phyloP scores from a whole-genome alignment of 2,888 invertebrate genomes.

The Lasioglossum pauxillum region DNA sequence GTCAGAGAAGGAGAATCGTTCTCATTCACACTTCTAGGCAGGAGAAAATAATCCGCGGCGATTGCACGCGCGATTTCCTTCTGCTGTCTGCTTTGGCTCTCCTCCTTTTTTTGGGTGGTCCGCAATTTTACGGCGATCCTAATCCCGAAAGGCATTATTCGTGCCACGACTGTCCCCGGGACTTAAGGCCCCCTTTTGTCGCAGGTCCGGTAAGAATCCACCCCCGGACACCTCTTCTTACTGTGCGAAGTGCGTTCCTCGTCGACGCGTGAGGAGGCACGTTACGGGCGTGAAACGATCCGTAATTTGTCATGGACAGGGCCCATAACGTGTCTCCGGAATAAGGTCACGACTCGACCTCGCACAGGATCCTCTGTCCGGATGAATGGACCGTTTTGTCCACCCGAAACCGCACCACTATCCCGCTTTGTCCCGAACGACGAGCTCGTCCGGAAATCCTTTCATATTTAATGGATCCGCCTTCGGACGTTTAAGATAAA shows the following conservation, averaged over 20 bases:
- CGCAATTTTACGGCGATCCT: slow-evolving; percentile 69
- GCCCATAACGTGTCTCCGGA: slow-evolving; percentile 54
- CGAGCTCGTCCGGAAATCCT: slow-evolving; percentile 33
- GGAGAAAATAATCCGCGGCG: slow-evolving; percentile 62
- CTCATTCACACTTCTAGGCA: slow-evolving; percentile 39
- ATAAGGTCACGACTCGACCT: slow-evolving; percentile 58
- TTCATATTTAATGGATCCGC: slow-evolving; percentile 22
- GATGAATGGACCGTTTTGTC: slow-evolving; percentile 53
- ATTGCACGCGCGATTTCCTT: slow-evolving; percentile 69
- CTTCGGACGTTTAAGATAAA: slow-evolving; percentile 19
- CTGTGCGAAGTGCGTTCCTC: slow-evolving; percentile 66
- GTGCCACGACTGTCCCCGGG: slow-evolving; percentile 81
- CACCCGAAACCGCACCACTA: slow-evolving; percentile 22
- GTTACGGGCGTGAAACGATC: slow-evolving; percentile 84
- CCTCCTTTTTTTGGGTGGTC: slow-evolving; percentile 78
- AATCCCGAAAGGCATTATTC: slow-evolving; percentile 83
- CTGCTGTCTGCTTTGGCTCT: slow-evolving; percentile 31
- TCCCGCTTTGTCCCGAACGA: not conserved
- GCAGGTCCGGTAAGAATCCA: slow-evolving; percentile 70
- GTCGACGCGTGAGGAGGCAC: slow-evolving; percentile 82
- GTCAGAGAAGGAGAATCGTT: slow-evolving; percentile 21
- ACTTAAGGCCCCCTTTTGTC: slow-evolving; percentile 79
- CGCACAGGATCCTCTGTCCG: slow-evolving; percentile 45
- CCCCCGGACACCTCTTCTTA: slow-evolving; percentile 78
- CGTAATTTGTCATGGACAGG: slow-evolving; percentile 81